These are phyloP conservation scores for Rhinogobio ventralis DNA, from an alignment of 2,797 vertebrate species.

Conservation along the genomic window DNA sequence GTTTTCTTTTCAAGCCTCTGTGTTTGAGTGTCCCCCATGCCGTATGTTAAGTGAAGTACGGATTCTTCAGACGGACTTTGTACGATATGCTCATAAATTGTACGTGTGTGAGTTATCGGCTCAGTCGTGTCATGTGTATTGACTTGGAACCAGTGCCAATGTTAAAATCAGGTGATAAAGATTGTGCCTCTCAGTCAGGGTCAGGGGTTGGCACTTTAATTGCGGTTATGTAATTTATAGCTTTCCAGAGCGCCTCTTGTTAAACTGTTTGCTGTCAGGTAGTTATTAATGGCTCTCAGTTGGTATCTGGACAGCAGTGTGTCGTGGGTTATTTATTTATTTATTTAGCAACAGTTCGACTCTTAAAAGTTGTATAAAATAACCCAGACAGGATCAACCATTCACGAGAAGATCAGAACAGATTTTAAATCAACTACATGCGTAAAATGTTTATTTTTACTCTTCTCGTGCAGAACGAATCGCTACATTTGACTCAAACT, in stretches of 20 bases:
- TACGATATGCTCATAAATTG: constrained; percentile 64
- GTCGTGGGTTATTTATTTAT: constrained; percentile 31
- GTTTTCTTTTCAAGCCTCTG: constrained; percentile 5
- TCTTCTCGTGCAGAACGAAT: background rate
- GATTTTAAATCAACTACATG: background rate
- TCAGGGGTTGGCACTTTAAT: constrained; percentile 87
- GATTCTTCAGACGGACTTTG: constrained; percentile 62
- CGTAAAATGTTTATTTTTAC: background rate
- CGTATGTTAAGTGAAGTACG: constrained; percentile 39
- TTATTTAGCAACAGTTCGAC: constrained; percentile 12
- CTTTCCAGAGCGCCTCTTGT: constrained; percentile 65
- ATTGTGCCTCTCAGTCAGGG: constrained; percentile 77
- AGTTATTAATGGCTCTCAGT: constrained; percentile 54
- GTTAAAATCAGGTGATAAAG: constrained; percentile 79
- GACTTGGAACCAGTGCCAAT: constrained; percentile 65
- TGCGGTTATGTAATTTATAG: constrained; percentile 84
- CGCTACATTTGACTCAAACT: background rate
- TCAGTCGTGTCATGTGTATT: constrained; percentile 62
- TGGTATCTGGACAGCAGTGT: constrained; percentile 36
- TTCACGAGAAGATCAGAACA: background rate
- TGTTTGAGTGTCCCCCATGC: constrained; percentile 24
- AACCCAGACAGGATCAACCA: background rate
- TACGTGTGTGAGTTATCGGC: constrained; percentile 53
- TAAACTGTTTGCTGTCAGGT: constrained; percentile 57
- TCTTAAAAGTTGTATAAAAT: background rate